Percentiles rank a stretch among this genome's conserved stretches.
phyloP scores from a whole-genome alignment of 2,888 invertebrate species.

The Lasioglossum villosulum region DNA sequence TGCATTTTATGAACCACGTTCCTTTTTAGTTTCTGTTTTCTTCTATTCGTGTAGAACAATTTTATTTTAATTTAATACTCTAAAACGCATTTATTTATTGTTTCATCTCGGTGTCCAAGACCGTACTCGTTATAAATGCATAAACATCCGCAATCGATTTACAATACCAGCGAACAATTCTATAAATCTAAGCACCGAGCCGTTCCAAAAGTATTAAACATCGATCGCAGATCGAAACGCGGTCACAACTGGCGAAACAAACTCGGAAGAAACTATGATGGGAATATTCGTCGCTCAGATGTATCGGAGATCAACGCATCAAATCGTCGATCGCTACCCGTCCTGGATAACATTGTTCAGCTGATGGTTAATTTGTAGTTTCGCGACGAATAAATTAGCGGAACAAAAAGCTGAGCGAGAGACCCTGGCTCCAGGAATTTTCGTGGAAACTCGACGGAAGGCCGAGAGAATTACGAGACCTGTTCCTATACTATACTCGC shows the following conservation, averaged over 20 bases:
- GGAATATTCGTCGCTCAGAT: neutral
- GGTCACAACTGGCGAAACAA: neutral
- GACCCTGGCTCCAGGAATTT: constrained; percentile 32
- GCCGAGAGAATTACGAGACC: constrained; percentile 57
- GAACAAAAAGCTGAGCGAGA: constrained; percentile 37
- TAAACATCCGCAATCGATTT: neutral
- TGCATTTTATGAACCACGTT: neutral
- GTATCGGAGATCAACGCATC: neutral
- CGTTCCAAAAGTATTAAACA: neutral
- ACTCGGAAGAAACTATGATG: neutral
- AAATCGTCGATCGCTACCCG: neutral
- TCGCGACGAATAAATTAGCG: constrained; percentile 47
- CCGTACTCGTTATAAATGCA: neutral
- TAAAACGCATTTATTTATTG: neutral
- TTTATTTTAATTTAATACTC: neutral
- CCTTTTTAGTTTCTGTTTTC: neutral
- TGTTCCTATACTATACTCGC: neutral
- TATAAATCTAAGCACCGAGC: neutral
- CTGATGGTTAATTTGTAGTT: constrained; percentile 54
- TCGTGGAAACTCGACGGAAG: constrained; percentile 8
- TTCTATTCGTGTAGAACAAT: neutral
- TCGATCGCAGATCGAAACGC: neutral
- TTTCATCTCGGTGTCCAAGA: neutral
- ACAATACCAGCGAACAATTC: neutral
- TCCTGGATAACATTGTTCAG: constrained; percentile 47